Evolutionary conservation across 1,140 invertebrate genomes (phyloP).

Genomic region (Pseudomyrmex pallidus): DNA sequence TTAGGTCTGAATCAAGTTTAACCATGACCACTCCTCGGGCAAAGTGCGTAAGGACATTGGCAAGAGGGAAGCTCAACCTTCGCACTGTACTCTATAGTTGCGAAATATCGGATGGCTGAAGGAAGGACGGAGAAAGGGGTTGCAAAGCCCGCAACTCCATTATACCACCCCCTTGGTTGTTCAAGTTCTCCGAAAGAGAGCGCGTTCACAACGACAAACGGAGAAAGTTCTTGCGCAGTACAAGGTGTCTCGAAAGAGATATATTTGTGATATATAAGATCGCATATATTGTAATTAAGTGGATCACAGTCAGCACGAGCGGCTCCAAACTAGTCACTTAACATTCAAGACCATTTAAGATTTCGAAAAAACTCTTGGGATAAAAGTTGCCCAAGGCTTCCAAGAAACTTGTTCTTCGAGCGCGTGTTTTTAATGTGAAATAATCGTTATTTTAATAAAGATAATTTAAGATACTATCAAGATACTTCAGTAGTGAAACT

Average conservation of each 20-base stretch:
- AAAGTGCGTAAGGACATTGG: conserved; percentile 69
- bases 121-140: conserved; percentile 22
- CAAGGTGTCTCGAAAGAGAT: not conserved
- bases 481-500: not conserved
- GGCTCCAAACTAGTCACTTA: conserved; percentile 2
- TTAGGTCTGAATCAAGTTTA: conserved; percentile 36
- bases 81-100: conserved; percentile 26
- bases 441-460: conserved; percentile 10
- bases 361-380: conserved; percentile 12
- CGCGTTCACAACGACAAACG: not conserved
- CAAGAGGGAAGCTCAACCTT: conserved; percentile 70
- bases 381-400: not conserved
- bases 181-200: conserved; percentile 35
- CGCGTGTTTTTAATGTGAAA: not conserved
- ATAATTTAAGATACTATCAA: not conserved
- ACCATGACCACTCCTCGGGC: conserved; percentile 71
- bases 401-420: conserved; percentile 1
- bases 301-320: not conserved
- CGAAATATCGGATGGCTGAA: not conserved
- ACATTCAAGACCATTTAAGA: conserved; percentile 38
- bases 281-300: conserved; percentile 42
- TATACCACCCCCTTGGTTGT: conserved; percentile 21
- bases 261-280: conserved; percentile 22
- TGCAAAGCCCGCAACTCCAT: conserved; percentile 59
- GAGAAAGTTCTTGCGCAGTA: not conserved